Evolutionary conservation across 2,888 invertebrate genomes (phyloP), one percentile per base, ranked within the genome.

Genomic region (Drosophila mayaguana): DNA sequence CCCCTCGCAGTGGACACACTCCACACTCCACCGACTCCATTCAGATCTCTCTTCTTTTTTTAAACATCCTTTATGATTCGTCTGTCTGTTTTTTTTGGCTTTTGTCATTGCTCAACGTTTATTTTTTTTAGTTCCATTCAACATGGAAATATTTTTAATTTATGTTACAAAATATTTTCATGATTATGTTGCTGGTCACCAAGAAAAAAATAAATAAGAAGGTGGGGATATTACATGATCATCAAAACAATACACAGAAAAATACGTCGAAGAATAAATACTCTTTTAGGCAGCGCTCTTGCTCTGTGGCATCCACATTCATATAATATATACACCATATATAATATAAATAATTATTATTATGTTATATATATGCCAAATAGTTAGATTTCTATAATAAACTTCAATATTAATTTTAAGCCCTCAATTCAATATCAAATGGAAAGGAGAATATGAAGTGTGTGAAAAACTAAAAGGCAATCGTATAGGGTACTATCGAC

Each of bases 131-230:
- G 12, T 63, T 43, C 25, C 54, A 60, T 63, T 61, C 66, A 55
- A 22, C 62, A 64, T 40, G 28, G 55, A 64, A 60, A 83, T 74
- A 84, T 80, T 85, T 80, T 34, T 80, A 72, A 88, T 88, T 80
- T 85, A 85, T 89, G 88, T 75, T 71, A 78, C 78, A 72, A 78
- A 89, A 88, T 74, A 89, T 80, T 85, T 82, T 77, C 72, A 79
- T 84, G 77, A 69, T 53, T 53, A 36, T 54, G 60, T 38, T 14
- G 34, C 25, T n/a, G 40, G 14, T 43, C 12, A 3, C 28, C 56
- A 43, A 20, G 20, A 20, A 51, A 55, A 53, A 1, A 50, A 18
- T 4, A 25, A 28, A 11, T 11, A 50, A 1, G 1, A 14, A 14
- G 2, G 16, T 5, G 3, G 22, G 57, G 32, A 69, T 46, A 75